Evolutionary conservation across 1,140 invertebrate genomes (phyloP).

Genomic region (Cyclina sinensis): DNA sequence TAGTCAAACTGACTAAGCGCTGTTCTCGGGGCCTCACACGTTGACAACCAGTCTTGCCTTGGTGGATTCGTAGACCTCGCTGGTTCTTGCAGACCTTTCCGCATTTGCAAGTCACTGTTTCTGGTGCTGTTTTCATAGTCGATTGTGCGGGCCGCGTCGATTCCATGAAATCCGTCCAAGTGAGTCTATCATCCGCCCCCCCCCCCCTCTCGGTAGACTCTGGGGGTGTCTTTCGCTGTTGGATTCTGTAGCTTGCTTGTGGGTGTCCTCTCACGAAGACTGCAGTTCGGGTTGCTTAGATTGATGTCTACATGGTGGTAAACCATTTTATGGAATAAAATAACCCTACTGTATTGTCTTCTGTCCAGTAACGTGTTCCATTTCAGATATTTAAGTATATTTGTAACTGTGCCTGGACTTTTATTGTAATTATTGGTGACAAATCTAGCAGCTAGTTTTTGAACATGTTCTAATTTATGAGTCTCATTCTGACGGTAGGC

Average conservation of each 20-base stretch:
- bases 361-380: too few relatives aligned
- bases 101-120: too few relatives aligned
- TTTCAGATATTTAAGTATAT: not conserved
- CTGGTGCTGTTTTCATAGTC: slow-evolving; percentile 32
- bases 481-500: not conserved
- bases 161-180: slow-evolving; percentile 48
- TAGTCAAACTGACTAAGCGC: too few relatives aligned
- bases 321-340: too few relatives aligned
- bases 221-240: slow-evolving; percentile 44
- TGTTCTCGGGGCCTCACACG: too few relatives aligned
- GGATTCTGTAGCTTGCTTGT: slow-evolving; percentile 49
- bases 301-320: too few relatives aligned
- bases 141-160: slow-evolving; percentile 37
- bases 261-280: slow-evolving; percentile 53
- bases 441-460: slow-evolving; percentile 1
- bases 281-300: slow-evolving; percentile 59
- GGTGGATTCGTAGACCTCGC: too few relatives aligned
- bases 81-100: too few relatives aligned
- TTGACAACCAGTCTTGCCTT: too few relatives aligned
- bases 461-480: not conserved
- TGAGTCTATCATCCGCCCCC: slow-evolving; percentile 49
- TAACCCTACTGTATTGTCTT: too few relatives aligned
- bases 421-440: not conserved
- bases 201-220: slow-evolving; percentile 57
- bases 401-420: too few relatives aligned